These are phyloP conservation scores for Psylliodes chrysocephalus DNA, from an alignment of 2,888 invertebrate genomes.

Conservation along the genomic window DNA sequence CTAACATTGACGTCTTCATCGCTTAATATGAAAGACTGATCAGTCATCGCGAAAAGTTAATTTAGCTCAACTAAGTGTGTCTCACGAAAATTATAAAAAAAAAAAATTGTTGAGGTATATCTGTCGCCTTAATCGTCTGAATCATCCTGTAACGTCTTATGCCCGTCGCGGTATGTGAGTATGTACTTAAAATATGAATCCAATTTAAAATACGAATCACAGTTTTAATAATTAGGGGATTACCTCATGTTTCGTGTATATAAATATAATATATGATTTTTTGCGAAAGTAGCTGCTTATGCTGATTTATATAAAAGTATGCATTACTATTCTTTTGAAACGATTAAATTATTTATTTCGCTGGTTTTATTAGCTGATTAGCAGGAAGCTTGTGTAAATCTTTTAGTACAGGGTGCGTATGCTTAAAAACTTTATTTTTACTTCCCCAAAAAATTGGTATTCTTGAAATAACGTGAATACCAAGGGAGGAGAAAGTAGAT, in stretches of 20 bases:
- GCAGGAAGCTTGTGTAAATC: slow-evolving; percentile 7
- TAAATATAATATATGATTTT: slow-evolving; percentile 10
- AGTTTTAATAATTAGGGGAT: slow-evolving; percentile 1
- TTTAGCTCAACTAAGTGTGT: too few species aligned
- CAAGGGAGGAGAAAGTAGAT: too few species aligned
- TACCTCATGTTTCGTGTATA: not conserved
- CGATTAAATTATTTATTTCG: slow-evolving; percentile 3
- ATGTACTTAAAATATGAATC: too few species aligned
- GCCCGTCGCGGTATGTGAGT: not conserved
- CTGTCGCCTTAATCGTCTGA: too few species aligned
- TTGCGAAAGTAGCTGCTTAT: not conserved
- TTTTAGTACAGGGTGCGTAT: not conserved
- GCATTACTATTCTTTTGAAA: slow-evolving; percentile 9
- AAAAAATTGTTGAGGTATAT: too few species aligned
- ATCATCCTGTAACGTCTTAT: not conserved
- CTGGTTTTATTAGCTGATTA: not conserved
- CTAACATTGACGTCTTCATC: too few species aligned
- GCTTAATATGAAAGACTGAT: too few species aligned
- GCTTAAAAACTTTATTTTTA: too few species aligned
- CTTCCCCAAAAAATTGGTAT: too few species aligned
- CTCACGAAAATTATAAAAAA: too few species aligned
- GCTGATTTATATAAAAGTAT: not conserved
- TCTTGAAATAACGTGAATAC: too few species aligned
- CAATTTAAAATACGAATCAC: not conserved
- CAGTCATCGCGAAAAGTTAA: too few species aligned